These are phyloP conservation scores for Abscondita cerata DNA, from an alignment of 2,888 invertebrate species.

Conservation along the genomic window DNA sequence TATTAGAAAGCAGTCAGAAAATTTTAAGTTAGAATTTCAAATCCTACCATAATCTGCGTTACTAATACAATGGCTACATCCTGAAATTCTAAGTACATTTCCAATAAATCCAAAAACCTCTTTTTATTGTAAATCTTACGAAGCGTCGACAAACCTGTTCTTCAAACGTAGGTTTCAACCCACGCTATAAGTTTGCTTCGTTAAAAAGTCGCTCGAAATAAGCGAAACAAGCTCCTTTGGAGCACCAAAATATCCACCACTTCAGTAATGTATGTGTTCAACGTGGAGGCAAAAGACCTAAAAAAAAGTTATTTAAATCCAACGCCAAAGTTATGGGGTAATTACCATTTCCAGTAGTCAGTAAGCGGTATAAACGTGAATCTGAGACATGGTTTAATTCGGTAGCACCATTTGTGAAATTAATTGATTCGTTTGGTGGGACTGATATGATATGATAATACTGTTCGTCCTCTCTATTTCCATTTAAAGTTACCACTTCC, in stretches of 20 bases:
- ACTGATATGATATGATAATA: slow-evolving; percentile 43
- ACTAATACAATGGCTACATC: slow-evolving; percentile 13
- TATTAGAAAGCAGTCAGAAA: slow-evolving; percentile 21
- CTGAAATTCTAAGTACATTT: background rate
- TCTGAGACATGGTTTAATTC: slow-evolving; percentile 31
- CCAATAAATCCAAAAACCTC: slow-evolving; percentile 1
- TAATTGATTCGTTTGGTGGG: slow-evolving; percentile 11
- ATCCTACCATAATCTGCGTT: slow-evolving; percentile 21
- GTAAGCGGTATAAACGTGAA: slow-evolving; percentile 53
- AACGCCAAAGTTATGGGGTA: slow-evolving; percentile 10
- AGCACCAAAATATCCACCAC: slow-evolving; percentile 43
- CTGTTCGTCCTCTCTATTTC: slow-evolving; percentile 32
- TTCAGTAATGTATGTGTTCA: slow-evolving; percentile 41
- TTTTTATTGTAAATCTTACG: slow-evolving; percentile 4
- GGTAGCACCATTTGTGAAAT: slow-evolving; percentile 13
- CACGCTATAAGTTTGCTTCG: slow-evolving; percentile 46
- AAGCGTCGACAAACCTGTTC: slow-evolving; percentile 2
- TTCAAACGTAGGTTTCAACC: slow-evolving; percentile 49
- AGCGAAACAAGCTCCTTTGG: slow-evolving; percentile 43
- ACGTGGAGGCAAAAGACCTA: slow-evolving; percentile 54
- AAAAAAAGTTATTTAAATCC: slow-evolving; percentile 22
- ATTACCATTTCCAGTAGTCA: slow-evolving; percentile 55
- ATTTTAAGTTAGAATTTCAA: slow-evolving; percentile 19
- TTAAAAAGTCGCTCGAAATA: slow-evolving; percentile 41
- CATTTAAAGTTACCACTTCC: slow-evolving; percentile 28